Base-by-base conservation (phyloP, 2,797 vertebrate species). In the Helostoma temminkii region DNA sequence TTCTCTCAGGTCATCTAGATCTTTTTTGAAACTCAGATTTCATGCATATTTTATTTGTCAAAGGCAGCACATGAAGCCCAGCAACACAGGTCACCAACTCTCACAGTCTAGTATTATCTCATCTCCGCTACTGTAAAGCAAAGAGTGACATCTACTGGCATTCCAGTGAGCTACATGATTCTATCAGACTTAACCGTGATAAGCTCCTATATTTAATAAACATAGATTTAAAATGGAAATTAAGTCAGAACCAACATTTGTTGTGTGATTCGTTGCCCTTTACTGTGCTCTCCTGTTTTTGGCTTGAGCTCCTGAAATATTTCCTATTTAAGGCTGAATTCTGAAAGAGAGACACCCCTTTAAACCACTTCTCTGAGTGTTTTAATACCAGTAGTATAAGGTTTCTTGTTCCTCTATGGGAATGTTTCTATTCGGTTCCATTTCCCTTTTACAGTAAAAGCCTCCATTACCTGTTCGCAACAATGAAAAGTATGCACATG, bases 141-240 rank as follows among this genome's bases (percentile, higher is more conserved):
- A 78, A 82, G 77, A 89, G 85, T 84, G 93, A 89, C 94, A 93
- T 78, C 94, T 93, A 77, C 86, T 92, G 93, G 92, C 47, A 36
- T 12, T 50, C 1, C 9, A 3, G 16, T 42, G 68, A 70, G 26
- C 54, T 56, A 5, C 67, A 52, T 4, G 19, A 19, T 22, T 19
- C 12, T 12, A 4, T 22, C 59, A 46, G 25, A 11, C 26, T 22
- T 14, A 1, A 12, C 53, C 55, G 45, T 26, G 22, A 66, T n/a
- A n/a, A n/a, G n/a, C n/a, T n/a, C n/a, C n/a, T n/a, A n/a, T n/a
- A n/a, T n/a, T n/a, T n/a, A n/a, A n/a, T n/a, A n/a, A n/a, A n/a
- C n/a, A n/a, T n/a, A n/a, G n/a, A 75, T 76, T 82, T 81, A 71
- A 63, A 53, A 74, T 73, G 74, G 47, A 84, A 74, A 78, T 71